Evolutionary conservation across 1,140 invertebrate genomes (phyloP), one percentile per base, ranked within the genome.

Genomic region (Halictus rubicundus): DNA sequence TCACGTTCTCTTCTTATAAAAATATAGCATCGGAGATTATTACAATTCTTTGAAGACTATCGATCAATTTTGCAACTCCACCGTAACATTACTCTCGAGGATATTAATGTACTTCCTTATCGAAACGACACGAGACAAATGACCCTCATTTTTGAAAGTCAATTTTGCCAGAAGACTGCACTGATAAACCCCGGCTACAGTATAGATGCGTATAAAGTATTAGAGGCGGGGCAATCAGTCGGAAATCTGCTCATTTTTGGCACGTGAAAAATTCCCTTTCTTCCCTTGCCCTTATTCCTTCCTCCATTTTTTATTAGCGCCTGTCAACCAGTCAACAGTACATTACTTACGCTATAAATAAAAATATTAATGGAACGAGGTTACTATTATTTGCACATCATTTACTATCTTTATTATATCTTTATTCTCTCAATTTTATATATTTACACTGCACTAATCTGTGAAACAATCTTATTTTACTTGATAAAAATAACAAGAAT

Each of bases 31-130:
- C 1, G 19, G 19, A 23, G 49, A 52, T 52, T 52, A n/a, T 57
- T 57, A 57, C 54, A 6, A n/a, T n/a, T 57, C 21, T 21, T 57
- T 6, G 7, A 9, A 1, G 21, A n/a, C 7, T n/a, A 57, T 57
- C 54, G 54, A 57, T 57, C 54, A 57, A 57, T 57, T 57, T 9
- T n/a, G 6, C 21, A 7, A 57, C 54, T 57, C 6, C 54, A 6
- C 21, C 19, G 19, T n/a, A 57, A n/a, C 54, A n/a, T 57, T 21
- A n/a, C 21, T n/a, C n/a, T 57, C 21, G 8, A n/a, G 21, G n/a
- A 57, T 57, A 57, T 57, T 57, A 57, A 57, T 57, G 54, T 57
- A 9, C 54, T n/a, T 57, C 54, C 54, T 57, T 57, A 57, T 57
- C 54, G 54, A 57, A 57, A 57, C 54, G 54, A 57, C 54, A 9